Percentiles rank a stretch among this genome's conserved stretches.
Conservation (phyloP, 2,888 invertebrate species). For the Ariolimax columbianus region DNA sequence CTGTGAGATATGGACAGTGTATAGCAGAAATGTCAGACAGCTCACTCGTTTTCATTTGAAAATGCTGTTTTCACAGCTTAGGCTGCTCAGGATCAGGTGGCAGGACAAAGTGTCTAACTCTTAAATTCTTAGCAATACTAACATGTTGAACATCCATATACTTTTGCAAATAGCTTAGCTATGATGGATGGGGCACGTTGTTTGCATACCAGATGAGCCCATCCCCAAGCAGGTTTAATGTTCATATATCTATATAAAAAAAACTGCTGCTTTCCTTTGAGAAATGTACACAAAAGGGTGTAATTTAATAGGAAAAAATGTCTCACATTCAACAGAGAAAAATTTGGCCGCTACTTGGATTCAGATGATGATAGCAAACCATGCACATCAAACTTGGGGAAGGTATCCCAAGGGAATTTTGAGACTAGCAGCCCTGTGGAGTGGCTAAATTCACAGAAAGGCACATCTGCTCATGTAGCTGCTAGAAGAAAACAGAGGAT, state of each 20-base stretch:
- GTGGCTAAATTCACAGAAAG: slow-evolving; percentile 31
- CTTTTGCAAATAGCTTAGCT: too few relatives aligned
- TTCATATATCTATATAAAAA: not conserved
- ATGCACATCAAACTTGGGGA: slow-evolving; percentile 27
- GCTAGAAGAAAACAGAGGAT: not conserved
- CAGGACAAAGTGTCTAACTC: too few relatives aligned
- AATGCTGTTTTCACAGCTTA: too few relatives aligned
- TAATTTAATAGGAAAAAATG: not conserved
- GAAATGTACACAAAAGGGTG: not conserved
- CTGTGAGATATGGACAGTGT: too few relatives aligned
- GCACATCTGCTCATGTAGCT: slow-evolving; percentile 1
- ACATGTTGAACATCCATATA: too few relatives aligned
- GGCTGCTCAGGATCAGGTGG: too few relatives aligned
- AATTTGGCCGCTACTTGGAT: slow-evolving; percentile 54
- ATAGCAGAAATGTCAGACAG: too few relatives aligned
- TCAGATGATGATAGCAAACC: slow-evolving; percentile 49
- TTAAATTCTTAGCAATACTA: too few relatives aligned
- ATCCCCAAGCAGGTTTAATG: too few relatives aligned
- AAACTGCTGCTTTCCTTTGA: not conserved
- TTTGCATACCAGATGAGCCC: too few relatives aligned
- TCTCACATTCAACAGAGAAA: slow-evolving; percentile 49
- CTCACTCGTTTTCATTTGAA: too few relatives aligned
- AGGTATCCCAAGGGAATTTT: slow-evolving; percentile 48
- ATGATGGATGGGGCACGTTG: too few relatives aligned
- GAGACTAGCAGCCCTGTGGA: slow-evolving; percentile 13